Percentiles rank a stretch among this genome's conserved stretches.
These are phyloP conservation scores for Sipha maydis DNA, from an alignment of 2,888 invertebrate species.

Conservation along the genomic window DNA sequence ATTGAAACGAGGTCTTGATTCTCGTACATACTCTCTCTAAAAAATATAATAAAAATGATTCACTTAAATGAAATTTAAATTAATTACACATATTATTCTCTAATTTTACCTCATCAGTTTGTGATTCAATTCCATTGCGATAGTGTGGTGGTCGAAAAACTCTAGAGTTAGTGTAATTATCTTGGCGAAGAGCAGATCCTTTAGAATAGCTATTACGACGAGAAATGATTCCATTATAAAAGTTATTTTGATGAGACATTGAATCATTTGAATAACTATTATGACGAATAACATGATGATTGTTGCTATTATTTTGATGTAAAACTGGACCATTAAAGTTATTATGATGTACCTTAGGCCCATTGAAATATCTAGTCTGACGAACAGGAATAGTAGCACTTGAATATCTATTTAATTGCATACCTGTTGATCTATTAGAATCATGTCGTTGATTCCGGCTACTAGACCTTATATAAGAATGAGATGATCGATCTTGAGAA, in stretches of 20 bases:
- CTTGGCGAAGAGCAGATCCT: slow-evolving; percentile 28
- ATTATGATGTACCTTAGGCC: slow-evolving; percentile 19
- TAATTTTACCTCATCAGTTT: slow-evolving; percentile 26
- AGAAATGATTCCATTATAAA: slow-evolving; percentile 29
- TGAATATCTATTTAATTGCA: slow-evolving; percentile 47
- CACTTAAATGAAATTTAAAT: not conserved
- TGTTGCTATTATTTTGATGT: slow-evolving; percentile 19
- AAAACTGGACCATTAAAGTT: slow-evolving; percentile 30
- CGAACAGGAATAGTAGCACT: slow-evolving; percentile 24
- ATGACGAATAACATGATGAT: slow-evolving; percentile 39
- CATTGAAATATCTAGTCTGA: slow-evolving; percentile 52
- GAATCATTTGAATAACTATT: slow-evolving; percentile 47
- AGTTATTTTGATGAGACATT: slow-evolving; percentile 23
- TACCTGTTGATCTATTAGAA: slow-evolving; percentile 10
- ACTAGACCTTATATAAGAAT: slow-evolving; percentile 3
- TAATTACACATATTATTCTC: not conserved
- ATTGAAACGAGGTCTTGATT: slow-evolving; percentile 22
- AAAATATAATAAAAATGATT: not conserved
- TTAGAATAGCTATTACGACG: slow-evolving; percentile 45
- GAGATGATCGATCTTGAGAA: slow-evolving; percentile 38
- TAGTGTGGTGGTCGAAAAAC: slow-evolving; percentile 52
- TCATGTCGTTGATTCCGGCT: slow-evolving; percentile 15
- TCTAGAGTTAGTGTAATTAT: slow-evolving; percentile 47
- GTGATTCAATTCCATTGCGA: slow-evolving; percentile 36
- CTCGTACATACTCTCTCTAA: slow-evolving; percentile 34